Evolutionary conservation across 2,797 vertebrate genomes (phyloP), one percentile per base, ranked within the genome.

Genomic region (Florisuga fusca): DNA sequence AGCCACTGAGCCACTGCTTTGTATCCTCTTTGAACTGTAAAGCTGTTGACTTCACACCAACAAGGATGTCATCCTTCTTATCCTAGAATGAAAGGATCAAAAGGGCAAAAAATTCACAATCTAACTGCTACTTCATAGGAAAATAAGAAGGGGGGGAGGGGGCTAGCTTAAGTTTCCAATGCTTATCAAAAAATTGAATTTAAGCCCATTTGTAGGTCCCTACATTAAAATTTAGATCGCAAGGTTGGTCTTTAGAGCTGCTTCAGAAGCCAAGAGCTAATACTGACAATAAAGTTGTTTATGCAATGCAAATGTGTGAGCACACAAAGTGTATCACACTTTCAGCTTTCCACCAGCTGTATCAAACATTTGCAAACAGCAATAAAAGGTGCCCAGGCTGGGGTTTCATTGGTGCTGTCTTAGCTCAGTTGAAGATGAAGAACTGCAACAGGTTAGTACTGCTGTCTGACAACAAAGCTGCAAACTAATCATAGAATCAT

Each of bases 21-120:
- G 99, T 99, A 86, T 98, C 97, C 61, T 99, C 98, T 90, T 93
- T 94, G 93, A 99, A 99, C 27, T 94, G 98, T 61, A 99, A 94
- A 0, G 99, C 99, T 5, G 99, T 99, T 7, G 99, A 99, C 96
- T 98, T 99, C 36, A 99, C 98, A 20, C 99, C 99, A 0, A 99
- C 96, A 75, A 98, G 68, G 31, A 99, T 33, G 75, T 99, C 99
- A 0, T 99, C 99, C 19, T 95, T 98, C 95, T 99, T 99, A 96
- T 99, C 99, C 99, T 99, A 87, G 25, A 94, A 71, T 8, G 36
- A 91, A 93, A 92, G 67, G 51, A 51, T 6, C n/a, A n/a, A 62
- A 51, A 82, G 36, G 74, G 26, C n/a, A 46, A 25, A 50, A 69
- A 33, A 54, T 41, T 61, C 29, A 61, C 9, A 86, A 20, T 27